A percentile compares a stretch with the other conserved stretches of the same genome.
Conservation (phyloP, 2,113 vertebrate genomes). For the Nestor notabilis region DNA sequence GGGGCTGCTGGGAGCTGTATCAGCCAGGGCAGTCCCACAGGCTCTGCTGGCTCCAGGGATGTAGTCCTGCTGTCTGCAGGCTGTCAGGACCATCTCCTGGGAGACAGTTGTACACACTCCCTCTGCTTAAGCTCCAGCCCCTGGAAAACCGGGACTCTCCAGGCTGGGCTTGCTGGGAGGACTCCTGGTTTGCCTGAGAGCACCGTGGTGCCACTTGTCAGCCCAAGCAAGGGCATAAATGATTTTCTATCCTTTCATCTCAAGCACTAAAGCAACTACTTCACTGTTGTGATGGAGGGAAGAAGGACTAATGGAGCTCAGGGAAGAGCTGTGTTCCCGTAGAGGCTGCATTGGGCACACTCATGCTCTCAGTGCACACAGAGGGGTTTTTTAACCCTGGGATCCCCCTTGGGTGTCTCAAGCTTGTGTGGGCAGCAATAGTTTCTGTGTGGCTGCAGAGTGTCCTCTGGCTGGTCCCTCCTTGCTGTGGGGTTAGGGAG, state of each 20-base stretch:
- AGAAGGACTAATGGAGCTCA: neutral
- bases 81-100: neutral
- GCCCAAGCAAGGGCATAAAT: neutral
- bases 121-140: too few species aligned
- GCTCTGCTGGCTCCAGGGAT: neutral
- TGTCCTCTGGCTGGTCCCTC: neutral
- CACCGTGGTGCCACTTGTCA: fast-evolving
- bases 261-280: neutral
- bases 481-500: neutral
- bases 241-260: neutral
- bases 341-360: neutral
- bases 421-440: neutral
- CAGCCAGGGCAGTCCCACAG: neutral
- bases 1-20: neutral
- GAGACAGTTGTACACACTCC: neutral
- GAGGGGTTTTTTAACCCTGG: neutral
- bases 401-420: neutral
- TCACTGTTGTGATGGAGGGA: neutral
- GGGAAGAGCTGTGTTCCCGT: neutral
- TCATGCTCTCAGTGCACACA: neutral
- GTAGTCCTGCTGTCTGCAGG: neutral
- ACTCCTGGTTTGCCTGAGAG: neutral
- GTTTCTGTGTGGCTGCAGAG: neutral
- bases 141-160: neutral
- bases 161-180: neutral